Evolutionary conservation across 2,888 invertebrate species (phyloP), one percentile per base, ranked within the genome.

Genomic region (Epicampocera succincta): DNA sequence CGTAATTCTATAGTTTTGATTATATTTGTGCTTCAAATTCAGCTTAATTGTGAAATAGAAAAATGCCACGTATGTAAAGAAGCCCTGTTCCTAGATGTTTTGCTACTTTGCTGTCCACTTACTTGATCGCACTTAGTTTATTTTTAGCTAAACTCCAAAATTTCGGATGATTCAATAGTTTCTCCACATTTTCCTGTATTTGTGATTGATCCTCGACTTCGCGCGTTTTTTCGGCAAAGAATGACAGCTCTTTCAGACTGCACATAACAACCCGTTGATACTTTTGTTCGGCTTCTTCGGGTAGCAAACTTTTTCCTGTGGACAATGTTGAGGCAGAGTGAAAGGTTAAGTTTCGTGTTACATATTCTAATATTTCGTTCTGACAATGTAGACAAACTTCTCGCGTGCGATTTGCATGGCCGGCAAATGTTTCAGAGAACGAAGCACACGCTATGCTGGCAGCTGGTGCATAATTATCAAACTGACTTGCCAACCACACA

Each of bases 401-500:
- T 2, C 93, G 92, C 63, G 95, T 92, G 91, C 97, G 98, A 60
- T 92, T 93, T 8, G 93, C 92, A 69, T 92, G 93, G 9, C 93
- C 92, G 0, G 97, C 94, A 90, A 98, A 98, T 0, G 96, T 95
- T 78, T 92, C 93, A 85, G 92, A 92, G 85, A 97, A 96, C 4
- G 95, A 93, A 13, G 86, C 77, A 42, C 90, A 91, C 1, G 97
- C 96, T 77, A 94, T 93, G 84, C 93, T 93, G 6, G 96, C 95
- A 17, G 96, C 97, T 11, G 97, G 97, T 46, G 96, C 94, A 91
- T 97, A 96, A 12, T 94, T 94, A 90, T 98, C 98, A 92, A 95
- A 95, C 88, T 95, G 95, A 66, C 96, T 95, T 54, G 95, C 93
- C 87, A 98, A 94, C 98, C 98, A 98, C 3, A 94, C 93, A 1